Evolutionary conservation across 2,888 invertebrate genomes (phyloP).

Genomic region (Lithophane socia): DNA sequence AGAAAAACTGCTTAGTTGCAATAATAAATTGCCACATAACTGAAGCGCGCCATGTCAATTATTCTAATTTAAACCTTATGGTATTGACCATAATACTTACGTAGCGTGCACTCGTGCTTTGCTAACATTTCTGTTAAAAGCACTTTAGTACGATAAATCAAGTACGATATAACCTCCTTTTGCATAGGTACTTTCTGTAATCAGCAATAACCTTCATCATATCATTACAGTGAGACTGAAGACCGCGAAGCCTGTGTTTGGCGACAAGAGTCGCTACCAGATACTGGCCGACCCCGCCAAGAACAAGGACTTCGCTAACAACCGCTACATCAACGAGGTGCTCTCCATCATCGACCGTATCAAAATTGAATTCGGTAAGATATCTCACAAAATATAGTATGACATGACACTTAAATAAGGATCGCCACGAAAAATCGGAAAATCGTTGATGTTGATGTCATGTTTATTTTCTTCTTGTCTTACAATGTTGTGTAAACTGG

Average conservation of each 20-base stretch:
- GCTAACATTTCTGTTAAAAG: not conserved
- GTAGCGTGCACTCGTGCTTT: not conserved
- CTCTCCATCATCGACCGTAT: conserved; percentile 66
- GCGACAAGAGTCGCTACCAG: conserved; percentile 79
- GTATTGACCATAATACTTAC: not conserved
- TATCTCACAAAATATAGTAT: not conserved
- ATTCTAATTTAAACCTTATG: not conserved
- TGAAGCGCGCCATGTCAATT: too few species aligned
- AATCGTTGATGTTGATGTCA: not conserved
- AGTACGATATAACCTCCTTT: not conserved
- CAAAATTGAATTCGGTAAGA: conserved; percentile 75
- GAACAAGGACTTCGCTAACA: conserved; percentile 38
- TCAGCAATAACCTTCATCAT: not conserved
- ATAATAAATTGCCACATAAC: not conserved
- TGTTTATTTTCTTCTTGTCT: not conserved
- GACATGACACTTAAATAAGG: not conserved
- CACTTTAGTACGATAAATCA: not conserved
- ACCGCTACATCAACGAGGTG: conserved; percentile 61
- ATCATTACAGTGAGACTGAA: conserved; percentile 82
- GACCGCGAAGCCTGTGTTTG: conserved; percentile 81
- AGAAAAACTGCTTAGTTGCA: not conserved
- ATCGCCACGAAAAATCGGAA: not conserved
- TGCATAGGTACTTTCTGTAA: not conserved
- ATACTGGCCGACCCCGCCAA: conserved; percentile 66
- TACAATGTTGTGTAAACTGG: not conserved